Conservation (phyloP, 2,113 vertebrate genomes). For the Pedetes capensis region DNA sequence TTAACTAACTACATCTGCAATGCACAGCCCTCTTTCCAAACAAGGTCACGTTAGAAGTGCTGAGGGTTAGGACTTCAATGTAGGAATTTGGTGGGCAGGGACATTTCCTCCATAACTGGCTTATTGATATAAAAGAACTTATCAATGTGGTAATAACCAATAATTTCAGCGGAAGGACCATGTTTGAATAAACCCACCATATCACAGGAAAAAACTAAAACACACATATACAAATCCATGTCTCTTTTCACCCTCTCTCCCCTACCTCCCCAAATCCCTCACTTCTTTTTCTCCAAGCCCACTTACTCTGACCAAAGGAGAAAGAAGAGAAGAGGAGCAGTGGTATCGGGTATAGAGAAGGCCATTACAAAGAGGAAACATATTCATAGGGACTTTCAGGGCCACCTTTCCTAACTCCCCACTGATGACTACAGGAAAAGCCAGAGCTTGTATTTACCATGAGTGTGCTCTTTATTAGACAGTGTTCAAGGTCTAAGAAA, state of each 20-base stretch:
- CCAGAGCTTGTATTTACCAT: not conserved
- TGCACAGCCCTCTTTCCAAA: not conserved
- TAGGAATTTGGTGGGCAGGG: fast-evolving
- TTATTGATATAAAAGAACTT: not conserved
- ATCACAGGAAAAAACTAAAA: not conserved
- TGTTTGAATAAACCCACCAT: not conserved
- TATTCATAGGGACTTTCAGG: fast-evolving
- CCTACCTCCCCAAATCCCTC: not conserved
- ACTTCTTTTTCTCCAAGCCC: not conserved
- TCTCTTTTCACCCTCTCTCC: not conserved
- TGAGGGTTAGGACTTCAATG: not conserved
- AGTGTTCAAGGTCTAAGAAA: not conserved
- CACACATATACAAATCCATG: not conserved
- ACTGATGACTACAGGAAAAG: not conserved
- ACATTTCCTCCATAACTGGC: not conserved
- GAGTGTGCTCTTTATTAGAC: not conserved
- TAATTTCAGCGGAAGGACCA: not conserved
- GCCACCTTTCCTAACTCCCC: not conserved
- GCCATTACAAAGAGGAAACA: not conserved
- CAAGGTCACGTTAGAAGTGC: not conserved
- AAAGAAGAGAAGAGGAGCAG: too few relatives aligned
- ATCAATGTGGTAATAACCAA: not conserved
- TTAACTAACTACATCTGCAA: not conserved
- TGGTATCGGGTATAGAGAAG: fast-evolving
- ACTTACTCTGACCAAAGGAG: not conserved